These are phyloP conservation scores for Ochlodes sylvanus DNA, from an alignment of 2,888 invertebrate species.

Conservation along the genomic window DNA sequence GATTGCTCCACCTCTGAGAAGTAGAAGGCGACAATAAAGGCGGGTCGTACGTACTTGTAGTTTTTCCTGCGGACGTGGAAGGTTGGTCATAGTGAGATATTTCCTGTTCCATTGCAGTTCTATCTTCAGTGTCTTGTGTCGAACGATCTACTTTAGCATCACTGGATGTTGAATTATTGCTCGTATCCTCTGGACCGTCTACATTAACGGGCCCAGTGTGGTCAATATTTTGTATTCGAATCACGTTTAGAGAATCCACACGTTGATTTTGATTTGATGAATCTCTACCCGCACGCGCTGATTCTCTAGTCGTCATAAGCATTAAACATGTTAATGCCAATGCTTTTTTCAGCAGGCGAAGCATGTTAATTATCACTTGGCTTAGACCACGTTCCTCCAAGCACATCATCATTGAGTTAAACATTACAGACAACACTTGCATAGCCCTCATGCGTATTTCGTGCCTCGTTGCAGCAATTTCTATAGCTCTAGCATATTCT, in stretches of 20 bases:
- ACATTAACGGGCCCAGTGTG: constrained; percentile 73
- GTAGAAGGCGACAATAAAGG: constrained; percentile 45
- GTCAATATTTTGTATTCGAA: constrained; percentile 73
- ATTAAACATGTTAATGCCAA: constrained; percentile 77
- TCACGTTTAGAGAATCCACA: constrained; percentile 68
- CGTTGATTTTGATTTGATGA: constrained; percentile 56
- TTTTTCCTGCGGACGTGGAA: constrained; percentile 36
- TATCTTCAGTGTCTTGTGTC: constrained; percentile 45
- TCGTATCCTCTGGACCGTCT: constrained; percentile 68
- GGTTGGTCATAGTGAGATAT: constrained; percentile 24
- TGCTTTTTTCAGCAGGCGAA: constrained; percentile 75
- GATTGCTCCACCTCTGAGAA: constrained; percentile 70
- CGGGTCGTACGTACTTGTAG: constrained; percentile 46
- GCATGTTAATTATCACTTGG: constrained; percentile 75
- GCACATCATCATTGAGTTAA: constrained; percentile 83
- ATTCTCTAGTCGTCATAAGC: constrained; percentile 73
- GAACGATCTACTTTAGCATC: constrained; percentile 48
- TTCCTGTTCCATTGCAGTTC: constrained; percentile 38
- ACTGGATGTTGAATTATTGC: constrained; percentile 44
- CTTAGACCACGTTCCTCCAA: constrained; percentile 77
- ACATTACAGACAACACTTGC: constrained; percentile 81
- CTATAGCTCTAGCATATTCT: constrained; percentile 66
- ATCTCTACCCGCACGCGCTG: constrained; percentile 52
- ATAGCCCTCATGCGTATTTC: constrained; percentile 80
- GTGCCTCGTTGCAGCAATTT: constrained; percentile 75